Conservation (phyloP, 2,888 invertebrate species). For the Rosalia funebris region DNA sequence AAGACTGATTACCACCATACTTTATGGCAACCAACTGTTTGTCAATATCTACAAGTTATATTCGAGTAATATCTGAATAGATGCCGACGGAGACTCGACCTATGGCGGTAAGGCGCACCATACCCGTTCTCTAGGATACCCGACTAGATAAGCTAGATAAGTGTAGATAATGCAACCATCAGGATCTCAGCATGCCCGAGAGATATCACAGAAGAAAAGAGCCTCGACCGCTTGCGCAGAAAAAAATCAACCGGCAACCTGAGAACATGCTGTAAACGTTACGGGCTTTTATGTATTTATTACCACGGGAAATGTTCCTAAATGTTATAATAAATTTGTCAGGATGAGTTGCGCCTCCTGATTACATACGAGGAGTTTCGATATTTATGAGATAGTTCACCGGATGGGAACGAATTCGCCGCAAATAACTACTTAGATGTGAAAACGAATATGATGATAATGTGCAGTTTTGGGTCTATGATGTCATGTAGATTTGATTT, state of each 20-base stretch:
- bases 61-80: too few species aligned
- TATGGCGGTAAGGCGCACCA: slow-evolving; percentile 16
- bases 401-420: not conserved
- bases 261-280: slow-evolving; percentile 18
- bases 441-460: too few species aligned
- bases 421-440: not conserved
- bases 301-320: slow-evolving; percentile 6
- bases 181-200: slow-evolving; percentile 38
- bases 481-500: too few species aligned
- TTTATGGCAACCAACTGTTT: too few species aligned
- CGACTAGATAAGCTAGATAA: slow-evolving; percentile 40
- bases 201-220: slow-evolving; percentile 28
- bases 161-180: slow-evolving; percentile 37
- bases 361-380: not conserved
- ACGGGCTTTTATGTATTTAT: slow-evolving; percentile 18
- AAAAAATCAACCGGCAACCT: slow-evolving; percentile 15
- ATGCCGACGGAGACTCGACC: too few species aligned
- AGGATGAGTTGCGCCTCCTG: not conserved
- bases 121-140: slow-evolving; percentile 27
- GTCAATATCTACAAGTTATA: too few species aligned
- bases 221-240: not conserved
- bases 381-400: slow-evolving; percentile 1
- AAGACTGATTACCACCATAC: too few species aligned
- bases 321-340: slow-evolving; percentile 21
- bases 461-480: too few species aligned